These are phyloP conservation scores for Halcyon badia DNA, from an alignment of 2,797 vertebrate genomes.

Conservation along the genomic window DNA sequence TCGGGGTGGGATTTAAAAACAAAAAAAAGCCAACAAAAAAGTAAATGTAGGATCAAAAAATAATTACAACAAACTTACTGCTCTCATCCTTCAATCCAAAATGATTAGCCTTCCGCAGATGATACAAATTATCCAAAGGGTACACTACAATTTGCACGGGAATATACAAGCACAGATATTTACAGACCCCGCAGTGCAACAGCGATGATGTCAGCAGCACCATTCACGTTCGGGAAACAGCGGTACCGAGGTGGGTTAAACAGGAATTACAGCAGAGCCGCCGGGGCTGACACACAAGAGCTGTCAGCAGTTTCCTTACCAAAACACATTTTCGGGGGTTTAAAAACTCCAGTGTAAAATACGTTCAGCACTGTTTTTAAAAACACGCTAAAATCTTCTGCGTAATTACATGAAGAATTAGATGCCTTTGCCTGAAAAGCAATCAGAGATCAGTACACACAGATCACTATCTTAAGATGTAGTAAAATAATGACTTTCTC, in stretches of 20 bases:
- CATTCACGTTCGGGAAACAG: slow-evolving; percentile 13
- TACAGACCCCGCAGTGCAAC: slow-evolving; percentile 65
- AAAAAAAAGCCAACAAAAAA: neutral
- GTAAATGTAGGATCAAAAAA: neutral
- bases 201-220: slow-evolving; percentile 43
- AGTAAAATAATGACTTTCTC: neutral
- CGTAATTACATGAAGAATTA: neutral
- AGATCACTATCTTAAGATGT: neutral
- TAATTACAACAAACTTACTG: neutral
- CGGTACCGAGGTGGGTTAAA: neutral
- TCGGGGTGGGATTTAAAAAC: neutral
- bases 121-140: neutral
- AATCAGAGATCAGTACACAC: neutral
- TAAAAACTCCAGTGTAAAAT: neutral
- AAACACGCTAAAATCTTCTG: no score
- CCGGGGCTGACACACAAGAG: neutral
- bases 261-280: slow-evolving; percentile 35
- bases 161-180: slow-evolving; percentile 15
- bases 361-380: no score
- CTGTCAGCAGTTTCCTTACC: slow-evolving; percentile 40
- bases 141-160: neutral
- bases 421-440: neutral
- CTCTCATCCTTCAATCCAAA: neutral
- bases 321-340: neutral
- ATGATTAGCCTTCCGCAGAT: neutral